A percentile compares a stretch with the other conserved stretches of the same genome.
Conservation (phyloP, 2,797 vertebrate genomes). For the Protosalanx chinensis region DNA sequence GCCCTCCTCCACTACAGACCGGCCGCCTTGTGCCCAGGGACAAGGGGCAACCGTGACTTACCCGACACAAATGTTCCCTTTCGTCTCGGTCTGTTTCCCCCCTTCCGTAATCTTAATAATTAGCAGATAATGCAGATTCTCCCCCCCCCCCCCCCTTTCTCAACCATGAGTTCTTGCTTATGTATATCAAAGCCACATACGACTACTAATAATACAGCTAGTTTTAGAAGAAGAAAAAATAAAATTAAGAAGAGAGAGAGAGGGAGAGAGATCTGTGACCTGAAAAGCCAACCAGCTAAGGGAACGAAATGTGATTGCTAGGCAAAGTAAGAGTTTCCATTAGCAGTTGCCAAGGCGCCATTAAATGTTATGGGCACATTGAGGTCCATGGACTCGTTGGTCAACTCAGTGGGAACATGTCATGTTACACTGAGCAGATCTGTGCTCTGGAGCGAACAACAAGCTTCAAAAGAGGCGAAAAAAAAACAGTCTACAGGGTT, state of each 20-base stretch:
- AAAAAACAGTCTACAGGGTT: slow-evolving; percentile 52
- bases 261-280: slow-evolving; percentile 3
- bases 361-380: slow-evolving; percentile 82
- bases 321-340: slow-evolving; percentile 79
- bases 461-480: slow-evolving; percentile 74
- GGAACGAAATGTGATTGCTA: slow-evolving; percentile 64
- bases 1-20: slow-evolving; percentile 35
- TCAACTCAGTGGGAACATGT: slow-evolving; percentile 76
- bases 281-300: slow-evolving; percentile 43
- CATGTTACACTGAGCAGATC: slow-evolving; percentile 80
- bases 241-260: slow-evolving; percentile 23
- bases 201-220: slow-evolving; percentile 58
- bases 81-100: slow-evolving; percentile 63
- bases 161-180: slow-evolving; percentile 44
- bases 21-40: slow-evolving; percentile 27
- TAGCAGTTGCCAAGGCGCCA: slow-evolving; percentile 74
- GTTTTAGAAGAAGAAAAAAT: slow-evolving; percentile 33
- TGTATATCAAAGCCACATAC: slow-evolving; percentile 58
- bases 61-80: slow-evolving; percentile 69
- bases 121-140: slow-evolving; percentile 62
- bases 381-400: slow-evolving; percentile 69
- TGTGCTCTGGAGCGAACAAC: slow-evolving; percentile 67
- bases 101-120: slow-evolving; percentile 68
- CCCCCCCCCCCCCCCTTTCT: slow-evolving; percentile 34
- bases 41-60: slow-evolving; percentile 52